Evolutionary conservation across 1,140 invertebrate genomes (phyloP), one percentile per base, ranked within the genome.

Genomic region (Diprion similis): DNA sequence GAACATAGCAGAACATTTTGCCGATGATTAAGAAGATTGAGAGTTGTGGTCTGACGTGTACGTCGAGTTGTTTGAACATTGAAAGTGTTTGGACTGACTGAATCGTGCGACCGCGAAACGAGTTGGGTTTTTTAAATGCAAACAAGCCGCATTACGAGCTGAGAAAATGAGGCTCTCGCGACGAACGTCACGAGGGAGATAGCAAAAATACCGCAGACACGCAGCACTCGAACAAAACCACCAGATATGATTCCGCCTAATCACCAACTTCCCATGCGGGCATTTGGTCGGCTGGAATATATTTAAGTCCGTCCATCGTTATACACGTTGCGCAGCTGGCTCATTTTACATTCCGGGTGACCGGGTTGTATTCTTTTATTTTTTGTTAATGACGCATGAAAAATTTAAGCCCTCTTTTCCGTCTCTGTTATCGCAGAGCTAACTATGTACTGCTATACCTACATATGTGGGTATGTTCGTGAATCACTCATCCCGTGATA

Each of bases 191-290:
- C 24, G 24, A 37, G 24, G 24, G 24, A 37, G 24, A 37, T 37
- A 37, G 24, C 24, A 37, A 37, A 37, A 37, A 37, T 37, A 37
- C 24, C 24, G 24, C 24, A 37, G 24, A 37, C 24, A 37, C 24
- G 24, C 24, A 37, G 11, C n/a, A 9, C 51, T 59, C 11, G n/a
- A 59, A 59, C 51, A 59, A 59, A 59, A 4, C 8, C 51, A 59
- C 11, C 24, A 59, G 51, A 59, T 59, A 59, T 9, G 51, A 59
- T 59, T 59, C 51, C n/a, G 51, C 51, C 51, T 59, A 59, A 59
- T 59, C 51, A 59, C 51, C 51, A 13, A 59, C 51, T 59, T 59
- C 51, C 51, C 9, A 59, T 59, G 51, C 51, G 51, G 51, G 51
- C 9, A 59, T 59, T 59, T 59, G n/a, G 24, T 37, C 24, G 24